Percentiles rank a stretch among this genome's conserved stretches.
Conservation (phyloP, 2,113 vertebrate genomes). For the Taxidea taxus region DNA sequence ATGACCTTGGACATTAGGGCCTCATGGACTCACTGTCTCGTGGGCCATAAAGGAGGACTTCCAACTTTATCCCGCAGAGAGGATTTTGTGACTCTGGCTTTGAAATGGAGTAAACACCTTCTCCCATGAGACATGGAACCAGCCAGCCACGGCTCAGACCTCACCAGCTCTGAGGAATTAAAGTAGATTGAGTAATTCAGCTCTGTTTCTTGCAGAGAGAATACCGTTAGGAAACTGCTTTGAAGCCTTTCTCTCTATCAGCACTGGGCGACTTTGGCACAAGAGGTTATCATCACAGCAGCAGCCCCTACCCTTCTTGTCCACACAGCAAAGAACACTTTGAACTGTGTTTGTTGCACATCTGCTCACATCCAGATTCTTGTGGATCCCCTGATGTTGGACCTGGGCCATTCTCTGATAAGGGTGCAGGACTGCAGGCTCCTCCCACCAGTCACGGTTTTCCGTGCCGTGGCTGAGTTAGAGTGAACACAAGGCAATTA, state of each 20-base stretch:
- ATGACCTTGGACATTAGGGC: neutral
- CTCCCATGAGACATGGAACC: neutral
- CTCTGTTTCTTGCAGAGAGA: neutral
- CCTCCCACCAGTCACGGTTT: neutral
- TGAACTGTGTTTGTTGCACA: neutral
- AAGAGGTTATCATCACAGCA: neutral
- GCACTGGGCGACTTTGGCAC: neutral
- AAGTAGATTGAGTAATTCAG: neutral
- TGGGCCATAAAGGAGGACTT: neutral
- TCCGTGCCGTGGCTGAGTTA: neutral
- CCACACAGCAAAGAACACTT: neutral
- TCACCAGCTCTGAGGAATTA: neutral
- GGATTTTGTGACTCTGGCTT: neutral
- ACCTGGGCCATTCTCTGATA: neutral
- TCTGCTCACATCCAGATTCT: neutral
- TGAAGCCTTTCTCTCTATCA: conserved; percentile 62
- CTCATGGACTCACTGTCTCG: neutral
- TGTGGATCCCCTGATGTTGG: neutral
- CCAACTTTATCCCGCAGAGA: neutral
- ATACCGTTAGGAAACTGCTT: neutral
- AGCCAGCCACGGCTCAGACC: neutral
- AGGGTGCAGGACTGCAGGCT: fast-evolving
- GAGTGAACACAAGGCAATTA: neutral
- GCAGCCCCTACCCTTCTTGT: neutral
- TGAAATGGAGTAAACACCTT: neutral